phyloP scores from a whole-genome alignment of 2,888 invertebrate species.

The Saturnia pavonia region DNA sequence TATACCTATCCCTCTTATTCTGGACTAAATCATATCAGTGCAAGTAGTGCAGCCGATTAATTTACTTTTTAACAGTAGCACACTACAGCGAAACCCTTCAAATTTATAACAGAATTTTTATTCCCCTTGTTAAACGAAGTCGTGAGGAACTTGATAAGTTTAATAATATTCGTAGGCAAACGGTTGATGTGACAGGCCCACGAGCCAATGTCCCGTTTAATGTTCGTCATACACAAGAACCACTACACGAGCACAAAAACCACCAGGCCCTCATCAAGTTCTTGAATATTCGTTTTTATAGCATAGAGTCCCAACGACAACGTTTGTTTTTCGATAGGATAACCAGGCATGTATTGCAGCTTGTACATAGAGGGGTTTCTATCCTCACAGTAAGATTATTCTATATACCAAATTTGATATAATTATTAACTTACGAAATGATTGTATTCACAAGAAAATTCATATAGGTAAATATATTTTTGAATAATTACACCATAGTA shows the following conservation, averaged over 20 bases:
- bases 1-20: no score
- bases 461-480: no score
- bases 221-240: constrained; percentile 33
- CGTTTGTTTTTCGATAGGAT: constrained; percentile 30
- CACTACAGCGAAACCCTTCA: no score
- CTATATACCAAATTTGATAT: neutral
- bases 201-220: constrained; percentile 30
- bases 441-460: no score
- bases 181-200: constrained; percentile 8
- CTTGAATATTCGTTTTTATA: constrained; percentile 30
- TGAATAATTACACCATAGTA: no score
- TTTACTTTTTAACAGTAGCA: no score
- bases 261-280: constrained; percentile 28
- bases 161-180: neutral
- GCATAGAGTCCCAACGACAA: constrained; percentile 20
- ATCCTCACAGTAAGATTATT: neutral
- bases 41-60: no score
- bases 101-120: neutral
- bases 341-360: constrained; percentile 18
- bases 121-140: neutral
- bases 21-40: no score
- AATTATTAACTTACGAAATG: neutral
- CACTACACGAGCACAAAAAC: constrained; percentile 27
- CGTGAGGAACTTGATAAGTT: neutral
- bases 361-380: neutral